Percentiles rank a stretch among this genome's conserved stretches.
phyloP scores from a whole-genome alignment of 2,888 invertebrate species.

The Beris chalybata region DNA sequence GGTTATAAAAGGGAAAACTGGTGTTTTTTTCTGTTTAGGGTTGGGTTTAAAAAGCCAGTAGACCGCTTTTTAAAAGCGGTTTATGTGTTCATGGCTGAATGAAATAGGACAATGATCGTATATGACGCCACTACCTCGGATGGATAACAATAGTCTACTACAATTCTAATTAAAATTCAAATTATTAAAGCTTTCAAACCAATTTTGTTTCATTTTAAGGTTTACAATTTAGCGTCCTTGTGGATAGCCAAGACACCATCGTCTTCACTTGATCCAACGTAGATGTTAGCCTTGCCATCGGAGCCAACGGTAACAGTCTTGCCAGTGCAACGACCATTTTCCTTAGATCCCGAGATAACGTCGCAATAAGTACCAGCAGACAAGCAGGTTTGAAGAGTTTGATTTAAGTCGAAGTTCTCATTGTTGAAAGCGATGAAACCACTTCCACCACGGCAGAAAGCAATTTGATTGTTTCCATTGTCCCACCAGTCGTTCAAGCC shows the following conservation, averaged over 20 bases:
- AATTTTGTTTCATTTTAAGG: constrained; percentile 45
- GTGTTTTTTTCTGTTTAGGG: too few species aligned
- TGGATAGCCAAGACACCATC: constrained; percentile 77
- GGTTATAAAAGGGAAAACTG: neutral
- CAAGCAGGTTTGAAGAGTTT: constrained; percentile 66
- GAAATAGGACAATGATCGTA: too few species aligned
- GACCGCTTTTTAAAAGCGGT: too few species aligned
- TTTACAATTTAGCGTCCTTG: constrained; percentile 48
- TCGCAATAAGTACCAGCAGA: constrained; percentile 83
- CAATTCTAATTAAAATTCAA: neutral
- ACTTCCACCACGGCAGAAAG: constrained; percentile 77
- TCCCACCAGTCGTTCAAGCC: constrained; percentile 75
- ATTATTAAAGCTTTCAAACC: neutral
- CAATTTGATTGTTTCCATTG: constrained; percentile 78
- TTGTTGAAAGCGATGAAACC: constrained; percentile 79
- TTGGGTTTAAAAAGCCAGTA: too few species aligned
- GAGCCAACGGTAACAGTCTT: constrained; percentile 63
- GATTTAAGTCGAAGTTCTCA: constrained; percentile 63
- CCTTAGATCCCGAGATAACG: constrained; percentile 72
- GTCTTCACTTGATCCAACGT: constrained; percentile 58
- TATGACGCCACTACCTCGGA: too few species aligned
- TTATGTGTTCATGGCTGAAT: too few species aligned
- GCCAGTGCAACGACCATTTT: constrained; percentile 66
- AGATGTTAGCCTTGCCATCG: constrained; percentile 63
- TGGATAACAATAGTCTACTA: too few species aligned